phyloP scores from a whole-genome alignment of 2,797 vertebrate genomes.

The Ispidina picta region DNA sequence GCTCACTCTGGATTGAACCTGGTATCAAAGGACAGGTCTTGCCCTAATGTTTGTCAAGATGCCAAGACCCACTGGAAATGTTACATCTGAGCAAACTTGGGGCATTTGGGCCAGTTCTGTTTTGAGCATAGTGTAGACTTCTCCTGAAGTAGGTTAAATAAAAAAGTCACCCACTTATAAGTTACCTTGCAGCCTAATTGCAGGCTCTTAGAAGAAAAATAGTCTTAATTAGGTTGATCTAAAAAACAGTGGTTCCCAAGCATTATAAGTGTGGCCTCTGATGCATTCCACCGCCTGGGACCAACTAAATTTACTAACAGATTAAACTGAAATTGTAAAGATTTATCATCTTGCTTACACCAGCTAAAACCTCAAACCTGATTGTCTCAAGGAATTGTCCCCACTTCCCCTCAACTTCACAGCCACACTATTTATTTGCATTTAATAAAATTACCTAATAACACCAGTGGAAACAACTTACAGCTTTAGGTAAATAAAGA shows the following conservation, averaged over 20 bases:
- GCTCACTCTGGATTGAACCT: background rate
- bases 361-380: background rate
- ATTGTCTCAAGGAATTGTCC: background rate
- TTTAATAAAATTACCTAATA: background rate
- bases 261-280: background rate
- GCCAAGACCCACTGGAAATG: background rate
- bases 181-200: background rate
- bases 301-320: rapidly evolving
- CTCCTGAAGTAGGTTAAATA: background rate
- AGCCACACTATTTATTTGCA: background rate
- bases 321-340: background rate
- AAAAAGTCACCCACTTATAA: background rate
- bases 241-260: background rate
- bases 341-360: background rate
- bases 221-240: background rate
- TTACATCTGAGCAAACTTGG: background rate
- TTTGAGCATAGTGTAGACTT: background rate
- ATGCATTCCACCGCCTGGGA: background rate
- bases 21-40: background rate
- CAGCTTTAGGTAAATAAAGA: background rate
- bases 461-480: background rate
- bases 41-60: background rate
- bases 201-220: background rate
- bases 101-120: background rate
- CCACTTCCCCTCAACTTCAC: background rate